Evolutionary conservation across 2,113 vertebrate genomes (phyloP).

Genomic region (Chlorocebus sabaeus): DNA sequence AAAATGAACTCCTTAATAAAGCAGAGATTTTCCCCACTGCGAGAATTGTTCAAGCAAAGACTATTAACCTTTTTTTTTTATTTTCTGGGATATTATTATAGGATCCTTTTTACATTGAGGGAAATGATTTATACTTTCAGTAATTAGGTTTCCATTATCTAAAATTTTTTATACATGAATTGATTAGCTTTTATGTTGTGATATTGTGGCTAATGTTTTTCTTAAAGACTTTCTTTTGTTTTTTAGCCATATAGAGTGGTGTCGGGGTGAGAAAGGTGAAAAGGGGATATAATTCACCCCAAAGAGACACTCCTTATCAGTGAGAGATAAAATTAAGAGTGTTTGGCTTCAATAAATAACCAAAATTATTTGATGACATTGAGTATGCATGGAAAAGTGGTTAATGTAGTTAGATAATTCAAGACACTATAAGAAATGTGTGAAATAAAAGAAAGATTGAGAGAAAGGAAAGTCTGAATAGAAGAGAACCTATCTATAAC

Average conservation of each 20-base stretch:
- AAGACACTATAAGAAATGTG: not conserved
- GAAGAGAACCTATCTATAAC: not conserved
- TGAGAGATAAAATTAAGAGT: not conserved
- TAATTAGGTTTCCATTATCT: not conserved
- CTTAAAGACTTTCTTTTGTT: not conserved
- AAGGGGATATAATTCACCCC: not conserved
- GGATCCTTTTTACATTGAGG: not conserved
- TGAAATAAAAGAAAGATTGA: not conserved
- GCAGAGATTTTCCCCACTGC: not conserved
- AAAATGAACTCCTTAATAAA: not conserved
- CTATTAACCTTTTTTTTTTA: not conserved
- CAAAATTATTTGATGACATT: not conserved
- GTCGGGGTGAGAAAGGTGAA: not conserved
- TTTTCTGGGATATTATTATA: not conserved
- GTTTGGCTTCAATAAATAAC: not conserved
- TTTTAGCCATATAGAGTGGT: not conserved
- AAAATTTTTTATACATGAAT: not conserved
- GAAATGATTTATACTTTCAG: not conserved
- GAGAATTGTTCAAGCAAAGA: not conserved
- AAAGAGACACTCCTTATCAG: not conserved
- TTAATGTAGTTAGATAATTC: not conserved
- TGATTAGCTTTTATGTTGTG: not conserved
- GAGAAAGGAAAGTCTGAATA: not conserved
- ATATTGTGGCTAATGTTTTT: not conserved
- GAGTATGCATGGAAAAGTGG: not conserved